Evolutionary conservation across 23 tunicate species (phyloP), one percentile per base, ranked within the genome.

Genomic region (Aplidium turbinatum): DNA sequence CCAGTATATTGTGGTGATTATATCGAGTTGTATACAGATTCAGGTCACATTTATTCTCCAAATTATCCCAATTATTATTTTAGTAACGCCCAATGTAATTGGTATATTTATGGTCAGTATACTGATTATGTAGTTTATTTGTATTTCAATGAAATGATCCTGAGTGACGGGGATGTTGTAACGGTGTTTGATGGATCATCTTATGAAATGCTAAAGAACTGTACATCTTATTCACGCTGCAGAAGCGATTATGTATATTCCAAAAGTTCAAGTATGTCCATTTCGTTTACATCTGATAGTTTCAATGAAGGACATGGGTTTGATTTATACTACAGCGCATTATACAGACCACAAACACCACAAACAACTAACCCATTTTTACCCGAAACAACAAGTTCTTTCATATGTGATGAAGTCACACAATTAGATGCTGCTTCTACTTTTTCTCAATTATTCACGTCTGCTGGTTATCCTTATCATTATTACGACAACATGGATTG

Each of bases 401-500:
- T n/a, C n/a, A n/a, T n/a, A n/a, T n/a, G n/a, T n/a, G n/a, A n/a
- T n/a, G n/a, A n/a, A n/a, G n/a, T n/a, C n/a, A n/a, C n/a, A n/a
- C n/a, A n/a, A n/a, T n/a, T n/a, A n/a, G n/a, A n/a, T n/a, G n/a
- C n/a, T n/a, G 67, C 36, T 26, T 26, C 9, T 13, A 26, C 7
- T n/a, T 5, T 5, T 4, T 16, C 35, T 4, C 7, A 28, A 5
- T 5, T 4, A 19, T 29, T 60, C 31, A 9, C 67, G 19, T 60
- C 67, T 3, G 38, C 35, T 9, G 67, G 67, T 4, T 60, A 60
- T 29, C 35, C 67, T 31, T 19, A 60, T 60, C 6, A 11, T 28
- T 23, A 60, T 26, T 38, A 36, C 22, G 35, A 19, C 6, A 25
- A 31, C 35, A 3, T 28, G 9, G n/a, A 31, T 23, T 60, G 36